These are phyloP conservation scores for Eciton burchellii DNA, from an alignment of 1,140 invertebrate genomes.

Conservation along the genomic window DNA sequence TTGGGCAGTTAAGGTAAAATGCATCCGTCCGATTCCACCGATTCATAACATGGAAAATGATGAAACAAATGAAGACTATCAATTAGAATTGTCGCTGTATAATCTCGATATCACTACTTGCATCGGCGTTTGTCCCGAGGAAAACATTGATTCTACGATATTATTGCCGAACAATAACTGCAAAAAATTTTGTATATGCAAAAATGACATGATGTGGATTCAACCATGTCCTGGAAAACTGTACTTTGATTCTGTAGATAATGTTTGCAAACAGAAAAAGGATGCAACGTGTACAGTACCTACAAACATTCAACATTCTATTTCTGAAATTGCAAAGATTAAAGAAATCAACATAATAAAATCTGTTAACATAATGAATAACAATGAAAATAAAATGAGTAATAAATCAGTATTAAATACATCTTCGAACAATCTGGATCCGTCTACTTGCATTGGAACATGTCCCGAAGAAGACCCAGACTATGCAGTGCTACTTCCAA, in stretches of 20 bases:
- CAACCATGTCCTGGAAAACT: not conserved
- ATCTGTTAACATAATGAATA: not conserved
- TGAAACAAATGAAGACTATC: too few species aligned
- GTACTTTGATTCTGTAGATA: conserved; percentile 22
- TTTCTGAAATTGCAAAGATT: not conserved
- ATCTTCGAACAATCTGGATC: not conserved
- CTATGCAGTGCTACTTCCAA: not conserved
- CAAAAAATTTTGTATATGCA: conserved; percentile 52
- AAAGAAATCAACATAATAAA: not conserved
- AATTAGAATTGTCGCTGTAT: not conserved
- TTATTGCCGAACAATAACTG: conserved; percentile 31
- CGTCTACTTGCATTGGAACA: not conserved
- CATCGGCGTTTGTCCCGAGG: conserved; percentile 29
- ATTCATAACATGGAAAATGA: not conserved
- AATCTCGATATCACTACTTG: not conserved
- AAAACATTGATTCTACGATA: not conserved
- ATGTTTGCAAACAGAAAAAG: not conserved
- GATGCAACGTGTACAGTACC: not conserved
- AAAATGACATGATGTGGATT: not conserved
- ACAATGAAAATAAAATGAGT: not conserved
- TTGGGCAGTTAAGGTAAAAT: conserved; percentile 71
- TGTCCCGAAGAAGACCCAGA: not conserved
- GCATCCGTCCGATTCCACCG: conserved; percentile 43
- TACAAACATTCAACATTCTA: not conserved
- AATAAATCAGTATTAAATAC: not conserved